Conservation (phyloP, 2,797 vertebrate species). For the Acanthornis magna region DNA sequence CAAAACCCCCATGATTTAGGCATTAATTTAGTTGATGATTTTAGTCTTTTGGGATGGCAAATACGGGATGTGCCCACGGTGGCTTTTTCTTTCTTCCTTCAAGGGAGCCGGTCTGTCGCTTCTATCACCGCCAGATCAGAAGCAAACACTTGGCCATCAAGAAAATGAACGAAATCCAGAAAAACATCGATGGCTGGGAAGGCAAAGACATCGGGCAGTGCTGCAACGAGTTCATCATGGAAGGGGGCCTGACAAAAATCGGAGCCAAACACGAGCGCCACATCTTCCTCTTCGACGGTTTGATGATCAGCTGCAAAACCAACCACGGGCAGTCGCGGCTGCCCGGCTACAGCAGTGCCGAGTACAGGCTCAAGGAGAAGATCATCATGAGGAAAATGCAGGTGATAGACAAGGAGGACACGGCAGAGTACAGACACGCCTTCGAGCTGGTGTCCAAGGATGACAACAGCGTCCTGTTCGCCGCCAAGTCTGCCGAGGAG, state of each 20-base stretch:
- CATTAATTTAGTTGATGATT: neutral
- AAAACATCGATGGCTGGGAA: constrained; percentile 98
- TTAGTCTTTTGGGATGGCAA: neutral
- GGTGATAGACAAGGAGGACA: constrained; percentile 90
- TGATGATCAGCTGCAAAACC: constrained; percentile 96
- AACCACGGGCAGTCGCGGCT: constrained; percentile 90
- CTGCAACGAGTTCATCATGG: constrained; percentile 97
- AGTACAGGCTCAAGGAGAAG: constrained; percentile 96
- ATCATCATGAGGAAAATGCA: constrained; percentile 91
- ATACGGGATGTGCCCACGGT: rapidly evolving
- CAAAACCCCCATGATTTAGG: neutral
- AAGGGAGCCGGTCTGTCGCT: constrained; percentile 90
- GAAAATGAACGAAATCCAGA: constrained; percentile 99
- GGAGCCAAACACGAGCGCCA: constrained; percentile 97
- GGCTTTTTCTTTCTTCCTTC: neutral
- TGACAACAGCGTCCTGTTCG: constrained; percentile 87
- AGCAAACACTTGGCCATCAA: constrained; percentile 97
- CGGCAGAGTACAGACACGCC: constrained; percentile 81
- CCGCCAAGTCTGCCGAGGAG: constrained; percentile 89
- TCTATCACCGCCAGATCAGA: constrained; percentile 89
- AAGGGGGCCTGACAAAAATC: constrained; percentile 85
- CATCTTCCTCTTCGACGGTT: constrained; percentile 97
- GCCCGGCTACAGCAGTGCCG: constrained; percentile 87
- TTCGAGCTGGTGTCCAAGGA: constrained; percentile 92
- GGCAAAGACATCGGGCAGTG: constrained; percentile 98